Percentiles rank a stretch among this genome's conserved stretches.
Evolutionary conservation across 2,113 vertebrate species (phyloP).

Genomic region (Calcarius ornatus): DNA sequence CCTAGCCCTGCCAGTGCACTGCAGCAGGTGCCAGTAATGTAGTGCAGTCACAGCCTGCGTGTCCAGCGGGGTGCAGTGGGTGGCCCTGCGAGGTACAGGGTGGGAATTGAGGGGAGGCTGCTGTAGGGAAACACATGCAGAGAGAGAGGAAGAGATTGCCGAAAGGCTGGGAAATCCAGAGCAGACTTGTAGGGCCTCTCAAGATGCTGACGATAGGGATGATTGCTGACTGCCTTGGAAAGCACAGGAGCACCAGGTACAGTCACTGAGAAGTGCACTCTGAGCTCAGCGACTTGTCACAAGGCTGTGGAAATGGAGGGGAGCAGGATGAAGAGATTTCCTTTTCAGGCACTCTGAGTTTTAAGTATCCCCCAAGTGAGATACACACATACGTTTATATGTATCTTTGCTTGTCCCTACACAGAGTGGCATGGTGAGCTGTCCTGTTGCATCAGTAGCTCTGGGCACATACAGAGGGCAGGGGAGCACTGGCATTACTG

Average conservation of each 20-base stretch:
- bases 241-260: background rate
- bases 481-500: background rate
- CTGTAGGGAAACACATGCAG: background rate
- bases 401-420: background rate
- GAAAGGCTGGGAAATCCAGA: background rate
- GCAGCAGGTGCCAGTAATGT: too few species aligned
- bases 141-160: background rate
- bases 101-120: background rate
- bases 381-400: rapidly evolving
- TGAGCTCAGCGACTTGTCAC: background rate
- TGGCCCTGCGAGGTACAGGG: background rate
- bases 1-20: rapidly evolving
- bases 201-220: background rate
- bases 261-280: rapidly evolving
- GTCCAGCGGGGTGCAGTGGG: rapidly evolving
- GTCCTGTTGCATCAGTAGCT: background rate
- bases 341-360: background rate
- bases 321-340: background rate
- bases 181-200: background rate
- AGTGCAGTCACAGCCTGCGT: background rate
- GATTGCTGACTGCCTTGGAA: background rate
- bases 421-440: rapidly evolving
- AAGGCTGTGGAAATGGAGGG: background rate
- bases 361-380: background rate
- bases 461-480: background rate